Conservation (phyloP, 2,888 invertebrate species). For the Agrenia bidenticulata region DNA sequence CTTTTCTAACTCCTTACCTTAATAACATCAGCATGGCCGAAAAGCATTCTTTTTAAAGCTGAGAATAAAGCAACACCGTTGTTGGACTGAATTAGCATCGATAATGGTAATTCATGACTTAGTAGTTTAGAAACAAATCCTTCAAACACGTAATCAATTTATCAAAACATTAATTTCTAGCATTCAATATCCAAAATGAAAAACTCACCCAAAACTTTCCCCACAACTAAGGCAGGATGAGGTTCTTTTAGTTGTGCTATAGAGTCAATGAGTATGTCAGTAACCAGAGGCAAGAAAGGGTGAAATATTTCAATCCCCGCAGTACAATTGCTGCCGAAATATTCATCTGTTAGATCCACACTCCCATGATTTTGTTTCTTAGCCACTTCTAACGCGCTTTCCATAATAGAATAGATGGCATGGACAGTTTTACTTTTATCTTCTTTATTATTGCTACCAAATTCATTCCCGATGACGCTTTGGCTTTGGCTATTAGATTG, state of each 20-base stretch:
- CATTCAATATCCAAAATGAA: background rate
- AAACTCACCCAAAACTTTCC: background rate
- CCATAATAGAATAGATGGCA: background rate
- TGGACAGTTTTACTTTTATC: background rate
- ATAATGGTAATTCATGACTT: background rate
- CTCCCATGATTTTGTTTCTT: background rate
- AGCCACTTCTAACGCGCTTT: background rate
- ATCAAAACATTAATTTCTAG: background rate
- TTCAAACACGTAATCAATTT: background rate
- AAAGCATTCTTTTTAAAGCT: slow-evolving; percentile 12
- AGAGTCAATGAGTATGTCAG: background rate
- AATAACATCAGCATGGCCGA: background rate
- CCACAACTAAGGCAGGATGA: background rate
- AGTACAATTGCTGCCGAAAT: background rate
- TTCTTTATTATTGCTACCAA: background rate
- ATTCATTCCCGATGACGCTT: background rate
- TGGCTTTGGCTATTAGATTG: background rate
- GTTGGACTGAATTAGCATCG: background rate
- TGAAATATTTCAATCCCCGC: background rate
- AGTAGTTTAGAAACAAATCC: background rate
- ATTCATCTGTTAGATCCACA: background rate
- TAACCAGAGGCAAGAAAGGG: background rate
- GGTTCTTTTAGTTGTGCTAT: background rate
- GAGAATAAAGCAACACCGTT: background rate
- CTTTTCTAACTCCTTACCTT: background rate